A percentile compares a stretch with the other conserved stretches of the same genome.
Evolutionary conservation across 2,888 invertebrate genomes (phyloP).

Genomic region (Drosophila diplacantha): DNA sequence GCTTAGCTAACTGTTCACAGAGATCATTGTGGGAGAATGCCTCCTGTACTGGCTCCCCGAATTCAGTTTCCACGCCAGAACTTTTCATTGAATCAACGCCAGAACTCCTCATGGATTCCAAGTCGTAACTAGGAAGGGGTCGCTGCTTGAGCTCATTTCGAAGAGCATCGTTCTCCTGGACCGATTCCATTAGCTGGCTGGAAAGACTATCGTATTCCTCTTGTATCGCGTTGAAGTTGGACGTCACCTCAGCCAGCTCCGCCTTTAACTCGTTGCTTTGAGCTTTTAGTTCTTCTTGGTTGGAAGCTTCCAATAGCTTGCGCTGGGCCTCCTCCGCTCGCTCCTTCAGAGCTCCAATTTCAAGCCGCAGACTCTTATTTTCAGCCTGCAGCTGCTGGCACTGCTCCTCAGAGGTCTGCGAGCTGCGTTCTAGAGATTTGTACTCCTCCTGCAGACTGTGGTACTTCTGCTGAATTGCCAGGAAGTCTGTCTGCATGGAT

Average conservation of each 20-base stretch:
- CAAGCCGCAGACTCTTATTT: constrained; percentile 60
- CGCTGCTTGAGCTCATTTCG: constrained; percentile 42
- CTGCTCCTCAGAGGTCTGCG: constrained; percentile 47
- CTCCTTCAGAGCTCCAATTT: constrained; percentile 60
- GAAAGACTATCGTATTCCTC: constrained; percentile 80
- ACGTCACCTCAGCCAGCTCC: constrained; percentile 66
- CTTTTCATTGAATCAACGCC: constrained; percentile 52
- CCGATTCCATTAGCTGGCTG: constrained; percentile 80
- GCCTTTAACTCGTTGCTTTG: constrained; percentile 52
- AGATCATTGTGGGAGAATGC: constrained; percentile 12
- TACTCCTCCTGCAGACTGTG: constrained; percentile 61
- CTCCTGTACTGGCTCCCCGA: constrained; percentile 22
- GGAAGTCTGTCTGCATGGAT: constrained; percentile 62
- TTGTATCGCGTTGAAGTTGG: constrained; percentile 76
- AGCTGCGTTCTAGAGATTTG: constrained; percentile 50
- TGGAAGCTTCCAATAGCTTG: constrained; percentile 45
- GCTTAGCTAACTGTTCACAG: constrained; percentile 43
- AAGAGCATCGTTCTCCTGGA: constrained; percentile 78
- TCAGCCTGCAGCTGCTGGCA: constrained; percentile 59
- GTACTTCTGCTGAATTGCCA: constrained; percentile 63
- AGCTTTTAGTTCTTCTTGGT: constrained; percentile 12
- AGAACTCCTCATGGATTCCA: constrained; percentile 54
- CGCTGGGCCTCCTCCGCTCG: constrained; percentile 62
- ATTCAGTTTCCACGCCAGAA: constrained; percentile 48
- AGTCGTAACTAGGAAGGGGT: constrained; percentile 1